Base-by-base conservation (phyloP, 2,797 vertebrate species). In the Rhinatrema bivittatum region DNA sequence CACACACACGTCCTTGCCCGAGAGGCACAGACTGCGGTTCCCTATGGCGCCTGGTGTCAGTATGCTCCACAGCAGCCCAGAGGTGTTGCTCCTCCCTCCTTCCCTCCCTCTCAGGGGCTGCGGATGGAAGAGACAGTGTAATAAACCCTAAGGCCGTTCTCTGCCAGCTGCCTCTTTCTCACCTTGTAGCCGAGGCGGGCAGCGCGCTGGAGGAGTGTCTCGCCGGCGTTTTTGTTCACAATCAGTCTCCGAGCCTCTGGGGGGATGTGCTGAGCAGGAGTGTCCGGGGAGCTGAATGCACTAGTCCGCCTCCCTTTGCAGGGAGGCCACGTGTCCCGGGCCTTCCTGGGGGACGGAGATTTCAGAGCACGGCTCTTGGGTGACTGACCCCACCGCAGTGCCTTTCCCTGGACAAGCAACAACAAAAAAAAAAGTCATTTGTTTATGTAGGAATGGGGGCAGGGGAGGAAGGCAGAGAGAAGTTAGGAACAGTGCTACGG, bases 161-260 rank as follows among this genome's bases (percentile, higher is more conserved):
- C n/a, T n/a, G n/a, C n/a, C n/a, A n/a, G n/a, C n/a, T n/a, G n/a
- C n/a, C n/a, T n/a, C n/a, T n/a, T 23, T 16, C 29, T 59, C 47
- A 96, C 96, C 87, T 97, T 93, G 64, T 99, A 99, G 42, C 94
- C 96, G 29, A 98, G 76, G 26, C 96, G 86, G 9, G 94, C 93
- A 0, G 94, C 96, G 27, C 94, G 85, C 46, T 99, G 96, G 50
- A 98, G 78, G 34, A 98, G 69, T 0, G 96, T 98, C 78, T 99
- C 96, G 4, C 96, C 96, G 0, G 94, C 94, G 1, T 98, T 98
- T 66, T 98, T 99, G 76, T 99, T 99, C 38, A 98, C 96, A 0
- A 99, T 99, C 58, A 99, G 81, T 28, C 94, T 81, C 9, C 96
- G 90, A 9, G 94, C 95, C 51, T 97, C 93, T 0, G 94, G 91